phyloP scores from a whole-genome alignment of 2,888 invertebrate species.

The Athrips mouffetella region DNA sequence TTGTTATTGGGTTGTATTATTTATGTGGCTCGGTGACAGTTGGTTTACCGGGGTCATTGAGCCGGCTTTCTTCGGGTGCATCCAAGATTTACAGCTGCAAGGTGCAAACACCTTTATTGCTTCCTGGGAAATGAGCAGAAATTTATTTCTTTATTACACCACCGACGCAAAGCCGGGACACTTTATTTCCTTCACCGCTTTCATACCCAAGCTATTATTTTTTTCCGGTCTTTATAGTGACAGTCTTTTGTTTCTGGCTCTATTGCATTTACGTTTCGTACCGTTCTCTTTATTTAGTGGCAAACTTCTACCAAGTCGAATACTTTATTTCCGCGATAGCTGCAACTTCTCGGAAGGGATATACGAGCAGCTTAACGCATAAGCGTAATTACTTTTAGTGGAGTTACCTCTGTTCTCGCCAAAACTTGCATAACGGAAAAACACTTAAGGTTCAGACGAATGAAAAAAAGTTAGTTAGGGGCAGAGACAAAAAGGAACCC shows the following conservation, averaged over 20 bases:
- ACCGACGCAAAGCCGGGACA: neutral
- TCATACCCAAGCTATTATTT: neutral
- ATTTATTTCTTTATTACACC: constrained; percentile 6
- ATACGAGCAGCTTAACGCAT: constrained; percentile 4
- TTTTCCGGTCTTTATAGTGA: neutral
- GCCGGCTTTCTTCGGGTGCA: constrained; percentile 9
- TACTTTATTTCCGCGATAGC: constrained; percentile 6
- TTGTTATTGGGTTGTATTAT: constrained; percentile 71
- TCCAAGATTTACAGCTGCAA: constrained; percentile 10
- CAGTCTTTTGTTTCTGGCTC: constrained; percentile 4
- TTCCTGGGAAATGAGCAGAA: neutral
- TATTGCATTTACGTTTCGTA: constrained; percentile 4
- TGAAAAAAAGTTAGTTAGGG: constrained; percentile 58
- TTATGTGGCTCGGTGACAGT: constrained; percentile 63
- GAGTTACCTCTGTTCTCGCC: constrained; percentile 8
- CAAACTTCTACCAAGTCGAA: neutral
- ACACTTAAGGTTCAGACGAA: constrained; percentile 57
- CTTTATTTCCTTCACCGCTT: neutral
- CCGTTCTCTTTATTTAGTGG: neutral
- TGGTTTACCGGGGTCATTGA: constrained; percentile 21
- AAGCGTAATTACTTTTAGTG: constrained; percentile 6
- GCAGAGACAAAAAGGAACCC: constrained; percentile 67
- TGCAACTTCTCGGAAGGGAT: neutral
- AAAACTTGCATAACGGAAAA: constrained; percentile 46
- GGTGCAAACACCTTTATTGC: constrained; percentile 10